Conservation (phyloP, 2,113 vertebrate genomes). For the Camelus bactrianus region DNA sequence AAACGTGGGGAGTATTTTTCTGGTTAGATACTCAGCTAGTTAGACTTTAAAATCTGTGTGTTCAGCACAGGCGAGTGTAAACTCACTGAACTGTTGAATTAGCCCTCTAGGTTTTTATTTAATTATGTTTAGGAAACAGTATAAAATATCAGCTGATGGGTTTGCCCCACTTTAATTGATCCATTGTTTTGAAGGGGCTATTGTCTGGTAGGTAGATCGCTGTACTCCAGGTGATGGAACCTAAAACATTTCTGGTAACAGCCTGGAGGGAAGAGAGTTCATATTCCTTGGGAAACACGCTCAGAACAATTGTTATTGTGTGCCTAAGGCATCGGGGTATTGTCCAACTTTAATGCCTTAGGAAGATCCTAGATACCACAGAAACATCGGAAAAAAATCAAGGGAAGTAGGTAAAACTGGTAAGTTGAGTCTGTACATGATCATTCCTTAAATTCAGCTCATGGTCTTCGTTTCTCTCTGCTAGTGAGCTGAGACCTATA, state of each 20-base stretch:
- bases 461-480: background rate
- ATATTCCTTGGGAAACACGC: constrained; percentile 26
- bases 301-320: background rate
- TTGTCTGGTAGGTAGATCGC: background rate
- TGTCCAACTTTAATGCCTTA: background rate
- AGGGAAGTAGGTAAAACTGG: background rate
- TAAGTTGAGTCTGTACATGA: background rate
- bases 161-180: background rate
- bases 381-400: background rate
- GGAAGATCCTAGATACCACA: background rate
- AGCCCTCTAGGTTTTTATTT: constrained; percentile 3
- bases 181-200: constrained; percentile 29
- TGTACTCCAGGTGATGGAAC: background rate
- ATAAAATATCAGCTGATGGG: constrained; percentile 33
- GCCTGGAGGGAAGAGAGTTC: constrained; percentile 12
- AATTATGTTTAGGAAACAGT: background rate
- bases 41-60: constrained; percentile 21
- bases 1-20: background rate
- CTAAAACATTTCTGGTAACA: background rate
- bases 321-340: background rate
- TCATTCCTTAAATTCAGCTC: background rate
- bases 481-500: background rate
- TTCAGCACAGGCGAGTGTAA: background rate
- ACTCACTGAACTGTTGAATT: background rate
- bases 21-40: background rate